A percentile compares a stretch with the other conserved stretches of the same genome.
These are phyloP conservation scores for Leucoma salicis DNA, from an alignment of 2,888 invertebrate genomes.

Conservation along the genomic window DNA sequence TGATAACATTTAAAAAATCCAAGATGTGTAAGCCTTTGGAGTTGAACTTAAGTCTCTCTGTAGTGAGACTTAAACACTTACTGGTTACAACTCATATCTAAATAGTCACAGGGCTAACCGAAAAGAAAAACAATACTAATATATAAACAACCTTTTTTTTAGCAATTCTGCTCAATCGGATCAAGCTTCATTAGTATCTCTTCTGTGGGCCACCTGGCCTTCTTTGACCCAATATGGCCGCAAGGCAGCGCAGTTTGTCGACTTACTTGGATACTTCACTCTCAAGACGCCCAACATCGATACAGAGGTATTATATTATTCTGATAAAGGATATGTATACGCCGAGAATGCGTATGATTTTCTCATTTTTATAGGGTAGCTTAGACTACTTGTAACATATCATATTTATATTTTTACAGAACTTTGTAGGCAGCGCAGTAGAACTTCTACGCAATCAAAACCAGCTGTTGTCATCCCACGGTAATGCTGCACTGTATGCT, in stretches of 20 bases:
- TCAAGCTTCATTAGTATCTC: constrained; percentile 89
- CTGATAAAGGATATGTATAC: too few species aligned
- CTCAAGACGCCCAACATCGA: constrained; percentile 89
- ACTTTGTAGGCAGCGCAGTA: constrained; percentile 93
- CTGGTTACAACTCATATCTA: too few species aligned
- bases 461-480: constrained; percentile 93
- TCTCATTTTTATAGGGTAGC: not conserved
- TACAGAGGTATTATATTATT: constrained; percentile 74
- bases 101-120: too few species aligned
- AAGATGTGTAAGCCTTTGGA: too few species aligned
- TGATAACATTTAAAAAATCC: too few species aligned
- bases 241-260: constrained; percentile 98
- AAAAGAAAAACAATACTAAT: too few species aligned
- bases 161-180: constrained; percentile 90
- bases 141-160: constrained; percentile 1
- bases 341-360: too few species aligned
- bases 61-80: too few species aligned
- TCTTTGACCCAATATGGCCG: constrained; percentile 94
- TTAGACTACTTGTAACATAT: not conserved
- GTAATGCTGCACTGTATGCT: constrained; percentile 96
- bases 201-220: constrained; percentile 96
- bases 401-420: constrained; percentile 57
- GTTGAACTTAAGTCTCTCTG: too few species aligned
- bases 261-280: constrained; percentile 96
- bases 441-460: constrained; percentile 94